These are phyloP conservation scores for Drosophila watanabei DNA, from an alignment of 1,140 invertebrate genomes.

Conservation along the genomic window DNA sequence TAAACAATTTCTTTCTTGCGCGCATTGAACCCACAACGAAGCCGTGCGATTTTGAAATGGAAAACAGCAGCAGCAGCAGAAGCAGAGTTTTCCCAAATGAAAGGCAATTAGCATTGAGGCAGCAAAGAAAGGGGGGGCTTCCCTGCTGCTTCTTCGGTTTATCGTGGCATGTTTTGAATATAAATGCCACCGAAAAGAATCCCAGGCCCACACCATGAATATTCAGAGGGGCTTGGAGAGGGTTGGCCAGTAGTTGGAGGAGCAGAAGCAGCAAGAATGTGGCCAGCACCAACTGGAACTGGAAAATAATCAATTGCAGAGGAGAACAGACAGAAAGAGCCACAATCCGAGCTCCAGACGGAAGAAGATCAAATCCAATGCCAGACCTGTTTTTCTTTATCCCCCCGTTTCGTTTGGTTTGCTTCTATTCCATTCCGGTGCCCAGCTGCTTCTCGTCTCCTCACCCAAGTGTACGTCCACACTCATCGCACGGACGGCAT, in stretches of 20 bases:
- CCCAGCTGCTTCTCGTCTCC: neutral
- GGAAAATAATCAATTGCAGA: conserved; percentile 54
- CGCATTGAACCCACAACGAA: conserved; percentile 38
- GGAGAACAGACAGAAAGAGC: neutral
- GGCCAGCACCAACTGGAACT: conserved; percentile 32
- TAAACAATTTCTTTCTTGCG: conserved; percentile 36
- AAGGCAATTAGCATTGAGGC: conserved; percentile 34
- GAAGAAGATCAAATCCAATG: conserved; percentile 25
- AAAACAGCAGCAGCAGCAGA: conserved; percentile 12
- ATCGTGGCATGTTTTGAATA: conserved; percentile 33
- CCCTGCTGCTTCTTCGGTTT: conserved; percentile 9
- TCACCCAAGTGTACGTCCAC: neutral
- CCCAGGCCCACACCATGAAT: conserved; percentile 34
- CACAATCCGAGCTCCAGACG: conserved; percentile 13
- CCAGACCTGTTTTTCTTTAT: conserved; percentile 37
- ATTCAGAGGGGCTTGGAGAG: conserved; percentile 23
- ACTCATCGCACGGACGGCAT: conserved; percentile 7
- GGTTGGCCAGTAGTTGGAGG: neutral
- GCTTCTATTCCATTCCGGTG: conserved; percentile 11
- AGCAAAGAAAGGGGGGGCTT: neutral
- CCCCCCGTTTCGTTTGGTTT: conserved; percentile 6
- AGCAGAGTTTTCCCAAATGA: conserved; percentile 32
- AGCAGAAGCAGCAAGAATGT: conserved; percentile 21
- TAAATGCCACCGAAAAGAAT: conserved; percentile 22
- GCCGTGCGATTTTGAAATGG: conserved; percentile 48